Evolutionary conservation across 2,888 invertebrate genomes (phyloP).

Genomic region (Lasioglossum calceatum): DNA sequence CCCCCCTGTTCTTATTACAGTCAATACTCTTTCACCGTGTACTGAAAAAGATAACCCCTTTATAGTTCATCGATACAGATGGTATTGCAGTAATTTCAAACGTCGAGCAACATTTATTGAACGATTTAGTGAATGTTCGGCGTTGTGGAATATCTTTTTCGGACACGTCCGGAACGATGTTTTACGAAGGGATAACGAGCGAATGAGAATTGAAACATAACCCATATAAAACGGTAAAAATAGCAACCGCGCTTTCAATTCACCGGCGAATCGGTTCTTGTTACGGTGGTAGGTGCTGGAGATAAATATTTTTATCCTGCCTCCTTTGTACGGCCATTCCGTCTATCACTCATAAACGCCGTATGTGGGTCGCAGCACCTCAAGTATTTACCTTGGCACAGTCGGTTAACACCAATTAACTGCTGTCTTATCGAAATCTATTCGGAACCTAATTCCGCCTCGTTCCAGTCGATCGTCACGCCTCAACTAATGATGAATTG

Average conservation of each 20-base stretch:
- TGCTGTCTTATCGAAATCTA: slow-evolving; percentile 43
- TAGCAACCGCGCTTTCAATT: slow-evolving; percentile 15
- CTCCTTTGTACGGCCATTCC: slow-evolving; percentile 15
- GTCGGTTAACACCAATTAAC: slow-evolving; percentile 59
- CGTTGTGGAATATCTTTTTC: background rate
- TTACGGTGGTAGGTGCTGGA: background rate
- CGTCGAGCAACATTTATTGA: background rate
- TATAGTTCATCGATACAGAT: background rate
- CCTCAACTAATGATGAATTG: slow-evolving; percentile 18
- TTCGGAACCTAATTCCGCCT: slow-evolving; percentile 33
- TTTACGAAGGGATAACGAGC: background rate
- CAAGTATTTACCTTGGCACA: slow-evolving; percentile 48
- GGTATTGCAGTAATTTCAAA: background rate
- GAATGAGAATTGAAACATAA: slow-evolving; percentile 12
- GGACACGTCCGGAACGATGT: background rate
- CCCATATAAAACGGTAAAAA: background rate
- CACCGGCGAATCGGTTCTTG: slow-evolving; percentile 1
- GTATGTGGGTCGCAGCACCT: slow-evolving; percentile 37
- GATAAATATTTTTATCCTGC: slow-evolving; percentile 35
- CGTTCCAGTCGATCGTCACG: slow-evolving; percentile 11
- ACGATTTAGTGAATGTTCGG: background rate
- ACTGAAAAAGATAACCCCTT: background rate
- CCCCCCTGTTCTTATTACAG: background rate
- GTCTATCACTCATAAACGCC: slow-evolving; percentile 25
- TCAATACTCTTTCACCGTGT: background rate